These are phyloP conservation scores for Electrona antarctica DNA, from an alignment of 2,113 vertebrate genomes.

Conservation along the genomic window DNA sequence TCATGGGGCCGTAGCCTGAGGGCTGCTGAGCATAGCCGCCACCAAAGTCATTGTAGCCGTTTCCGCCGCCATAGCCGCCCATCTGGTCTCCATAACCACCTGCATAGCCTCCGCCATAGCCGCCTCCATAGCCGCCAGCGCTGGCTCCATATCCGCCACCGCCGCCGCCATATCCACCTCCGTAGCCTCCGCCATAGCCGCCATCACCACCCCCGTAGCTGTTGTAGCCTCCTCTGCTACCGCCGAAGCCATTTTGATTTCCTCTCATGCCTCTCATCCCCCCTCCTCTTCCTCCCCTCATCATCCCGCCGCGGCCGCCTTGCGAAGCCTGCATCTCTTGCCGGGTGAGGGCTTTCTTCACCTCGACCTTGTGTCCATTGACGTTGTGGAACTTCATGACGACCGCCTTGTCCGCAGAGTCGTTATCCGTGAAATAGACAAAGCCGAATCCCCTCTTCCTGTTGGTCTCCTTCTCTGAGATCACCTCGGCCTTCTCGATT, in stretches of 20 bases:
- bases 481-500: conserved; percentile 95
- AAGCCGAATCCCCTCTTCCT: conserved; percentile 98
- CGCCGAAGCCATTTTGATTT: conserved; percentile 55
- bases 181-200: conserved; percentile 63
- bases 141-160: conserved; percentile 71
- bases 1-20: conserved; percentile 91
- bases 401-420: conserved; percentile 92
- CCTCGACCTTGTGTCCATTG: conserved; percentile 91
- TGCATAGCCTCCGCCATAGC: conserved; percentile 65
- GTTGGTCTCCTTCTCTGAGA: conserved; percentile 93
- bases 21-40: conserved; percentile 88
- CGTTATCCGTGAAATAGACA: conserved; percentile 93
- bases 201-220: conserved; percentile 68
- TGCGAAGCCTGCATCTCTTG: conserved; percentile 83
- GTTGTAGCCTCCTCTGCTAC: conserved; percentile 43
- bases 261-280: conserved; percentile 59
- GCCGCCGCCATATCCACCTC: conserved; percentile 76
- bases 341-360: conserved; percentile 92
- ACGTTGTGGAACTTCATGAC: conserved; percentile 94
- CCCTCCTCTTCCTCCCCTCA: conserved; percentile 60
- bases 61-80: conserved; percentile 85
- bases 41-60: conserved; percentile 92
- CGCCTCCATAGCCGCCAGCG: conserved; percentile 54
- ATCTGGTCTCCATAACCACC: conserved; percentile 82
- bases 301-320: conserved; percentile 78